Percentiles rank a stretch among this genome's conserved stretches.
These are phyloP conservation scores for Heterodera filipjevi DNA, from an alignment of 2,888 invertebrate species.

Conservation along the genomic window DNA sequence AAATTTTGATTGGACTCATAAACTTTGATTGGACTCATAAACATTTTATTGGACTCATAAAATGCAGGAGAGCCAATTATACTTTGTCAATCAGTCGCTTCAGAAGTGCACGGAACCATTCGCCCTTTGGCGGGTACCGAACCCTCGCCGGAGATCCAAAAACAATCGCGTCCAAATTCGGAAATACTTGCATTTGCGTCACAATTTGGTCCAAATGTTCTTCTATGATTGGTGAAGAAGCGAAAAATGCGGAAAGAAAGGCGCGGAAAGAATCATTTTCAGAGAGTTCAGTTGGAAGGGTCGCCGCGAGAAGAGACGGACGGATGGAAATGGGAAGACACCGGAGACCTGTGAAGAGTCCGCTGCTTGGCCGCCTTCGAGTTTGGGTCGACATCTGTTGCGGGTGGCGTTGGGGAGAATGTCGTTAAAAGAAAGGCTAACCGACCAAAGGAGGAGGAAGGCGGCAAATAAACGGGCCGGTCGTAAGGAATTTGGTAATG, in stretches of 20 bases:
- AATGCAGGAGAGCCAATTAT: no score
- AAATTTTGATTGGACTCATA: no score
- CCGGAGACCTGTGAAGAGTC: slow-evolving; percentile 1
- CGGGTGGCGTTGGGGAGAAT: no score
- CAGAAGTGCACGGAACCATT: background rate
- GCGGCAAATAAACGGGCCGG: slow-evolving; percentile 55
- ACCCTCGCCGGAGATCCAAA: slow-evolving; percentile 20
- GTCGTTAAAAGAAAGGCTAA: background rate
- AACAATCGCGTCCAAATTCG: slow-evolving; percentile 5
- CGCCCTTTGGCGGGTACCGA: background rate
- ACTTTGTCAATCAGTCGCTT: slow-evolving; percentile 20
- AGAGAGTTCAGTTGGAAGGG: slow-evolving; percentile 25
- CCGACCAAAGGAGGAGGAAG: slow-evolving; percentile 53
- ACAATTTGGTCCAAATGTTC: slow-evolving; percentile 21
- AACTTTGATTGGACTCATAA: no score
- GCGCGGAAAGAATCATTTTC: slow-evolving; percentile 15
- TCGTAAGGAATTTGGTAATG: slow-evolving; percentile 61
- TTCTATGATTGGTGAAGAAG: slow-evolving; percentile 20
- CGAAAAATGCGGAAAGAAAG: slow-evolving; percentile 31
- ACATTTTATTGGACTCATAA: no score
- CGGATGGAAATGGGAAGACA: background rate
- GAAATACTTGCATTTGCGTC: slow-evolving; percentile 1
- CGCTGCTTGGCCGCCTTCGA: slow-evolving; percentile 35
- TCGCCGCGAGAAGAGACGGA: slow-evolving; percentile 19
- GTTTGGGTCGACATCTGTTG: slow-evolving; percentile 36